Evolutionary conservation across 1,140 invertebrate species (phyloP).

Genomic region (Bombus cullumanus): DNA sequence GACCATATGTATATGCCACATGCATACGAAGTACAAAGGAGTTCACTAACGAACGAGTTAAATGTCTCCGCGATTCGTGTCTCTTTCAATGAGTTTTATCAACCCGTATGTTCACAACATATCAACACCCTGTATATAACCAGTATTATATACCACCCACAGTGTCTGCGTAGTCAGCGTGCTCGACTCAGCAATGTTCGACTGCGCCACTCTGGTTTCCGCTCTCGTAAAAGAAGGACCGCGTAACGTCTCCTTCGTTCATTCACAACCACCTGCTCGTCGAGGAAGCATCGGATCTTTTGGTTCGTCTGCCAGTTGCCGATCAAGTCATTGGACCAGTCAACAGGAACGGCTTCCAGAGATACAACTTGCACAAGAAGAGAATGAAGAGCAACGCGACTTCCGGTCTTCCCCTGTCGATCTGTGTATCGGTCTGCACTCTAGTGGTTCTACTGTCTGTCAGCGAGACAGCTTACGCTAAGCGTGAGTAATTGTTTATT

Average conservation of each 20-base stretch:
- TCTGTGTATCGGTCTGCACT: slow-evolving; percentile 45
- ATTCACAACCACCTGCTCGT: slow-evolving; percentile 76
- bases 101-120: neutral
- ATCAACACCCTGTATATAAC: neutral
- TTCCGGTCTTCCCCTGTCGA: slow-evolving; percentile 56
- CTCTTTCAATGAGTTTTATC: slow-evolving; percentile 1
- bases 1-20: neutral
- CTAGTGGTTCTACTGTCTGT: slow-evolving; percentile 57
- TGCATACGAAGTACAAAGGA: neutral
- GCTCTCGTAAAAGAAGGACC: slow-evolving; percentile 71
- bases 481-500: slow-evolving; percentile 65
- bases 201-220: slow-evolving; percentile 72
- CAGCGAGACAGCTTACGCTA: slow-evolving; percentile 54
- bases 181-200: slow-evolving; percentile 51
- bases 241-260: slow-evolving; percentile 71
- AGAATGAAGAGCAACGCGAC: slow-evolving; percentile 59
- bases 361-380: neutral
- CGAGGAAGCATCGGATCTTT: slow-evolving; percentile 66
- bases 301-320: neutral
- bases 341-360: neutral
- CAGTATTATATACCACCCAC: slow-evolving; percentile 30
- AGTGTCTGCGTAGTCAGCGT: slow-evolving; percentile 37
- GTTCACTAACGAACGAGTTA: neutral
- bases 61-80: neutral
- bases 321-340: too few relatives aligned